phyloP scores from a whole-genome alignment of 2,888 invertebrate genomes.

The Cordylochernes scorpioides region DNA sequence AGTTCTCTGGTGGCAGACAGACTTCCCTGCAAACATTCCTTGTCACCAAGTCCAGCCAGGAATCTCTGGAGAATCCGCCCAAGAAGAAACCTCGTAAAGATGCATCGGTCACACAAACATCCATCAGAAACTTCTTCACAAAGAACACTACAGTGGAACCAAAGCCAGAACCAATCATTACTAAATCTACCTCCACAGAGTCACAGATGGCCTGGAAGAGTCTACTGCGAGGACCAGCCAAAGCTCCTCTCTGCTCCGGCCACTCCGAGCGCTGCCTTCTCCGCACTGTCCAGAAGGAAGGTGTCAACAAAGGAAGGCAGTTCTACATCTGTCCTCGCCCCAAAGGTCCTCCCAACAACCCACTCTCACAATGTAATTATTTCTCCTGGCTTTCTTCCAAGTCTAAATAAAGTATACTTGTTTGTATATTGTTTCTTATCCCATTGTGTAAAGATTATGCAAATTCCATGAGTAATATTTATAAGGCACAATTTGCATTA shows the following conservation, averaged over 20 bases:
- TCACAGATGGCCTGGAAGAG: conserved; percentile 19
- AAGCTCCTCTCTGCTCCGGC: conserved; percentile 25
- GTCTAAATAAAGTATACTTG: too few relatives aligned
- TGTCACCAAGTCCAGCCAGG: not conserved
- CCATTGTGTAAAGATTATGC: too few relatives aligned
- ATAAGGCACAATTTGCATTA: too few relatives aligned
- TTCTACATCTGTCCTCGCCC: conserved; percentile 27
- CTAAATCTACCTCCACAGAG: not conserved
- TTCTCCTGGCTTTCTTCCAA: conserved; percentile 18
- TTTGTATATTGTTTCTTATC: too few relatives aligned
- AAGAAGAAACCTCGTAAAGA: too few relatives aligned
- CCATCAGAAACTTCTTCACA: not conserved
- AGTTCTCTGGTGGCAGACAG: conserved; percentile 21
- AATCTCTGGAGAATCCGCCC: too few relatives aligned
- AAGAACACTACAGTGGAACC: not conserved
- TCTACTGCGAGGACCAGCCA: conserved; percentile 22
- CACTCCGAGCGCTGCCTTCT: conserved; percentile 26
- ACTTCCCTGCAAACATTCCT: not conserved
- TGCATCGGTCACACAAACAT: not conserved
- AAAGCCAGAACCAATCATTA: not conserved
- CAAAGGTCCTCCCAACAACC: conserved; percentile 23
- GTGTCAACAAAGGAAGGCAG: conserved; percentile 25
- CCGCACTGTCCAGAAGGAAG: conserved; percentile 26
- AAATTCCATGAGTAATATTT: too few relatives aligned
- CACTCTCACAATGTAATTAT: conserved; percentile 25